These are phyloP conservation scores for Oxytorus armatus DNA, from an alignment of 2,888 invertebrate genomes.

Conservation along the genomic window DNA sequence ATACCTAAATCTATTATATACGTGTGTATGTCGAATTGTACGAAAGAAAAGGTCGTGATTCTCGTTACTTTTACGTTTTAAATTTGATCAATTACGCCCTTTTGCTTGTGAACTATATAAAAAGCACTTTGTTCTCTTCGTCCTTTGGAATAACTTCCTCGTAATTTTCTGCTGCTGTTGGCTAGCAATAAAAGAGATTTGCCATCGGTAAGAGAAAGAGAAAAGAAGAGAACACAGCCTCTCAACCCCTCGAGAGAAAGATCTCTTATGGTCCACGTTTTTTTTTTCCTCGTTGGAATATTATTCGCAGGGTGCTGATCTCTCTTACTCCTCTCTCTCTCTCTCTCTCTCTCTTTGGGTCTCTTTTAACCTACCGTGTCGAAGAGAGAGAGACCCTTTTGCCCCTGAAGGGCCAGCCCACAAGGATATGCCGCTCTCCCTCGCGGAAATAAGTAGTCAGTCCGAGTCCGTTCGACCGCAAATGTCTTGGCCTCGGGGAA, in stretches of 20 bases:
- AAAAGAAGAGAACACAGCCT: background rate
- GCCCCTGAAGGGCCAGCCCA: conserved; percentile 57
- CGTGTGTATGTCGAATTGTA: background rate
- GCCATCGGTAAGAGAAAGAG: conserved; percentile 26
- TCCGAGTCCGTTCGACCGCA: conserved; percentile 59
- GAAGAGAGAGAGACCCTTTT: conserved; percentile 33
- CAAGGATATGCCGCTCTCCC: conserved; percentile 51
- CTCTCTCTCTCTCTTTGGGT: conserved; percentile 11
- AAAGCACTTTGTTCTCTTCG: conserved; percentile 14
- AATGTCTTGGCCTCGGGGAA: conserved; percentile 65
- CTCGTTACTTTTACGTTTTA: background rate
- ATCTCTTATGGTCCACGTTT: conserved; percentile 12
- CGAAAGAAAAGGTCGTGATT: background rate
- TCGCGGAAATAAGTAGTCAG: conserved; percentile 30
- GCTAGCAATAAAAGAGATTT: conserved; percentile 56
- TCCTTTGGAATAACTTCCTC: conserved; percentile 70
- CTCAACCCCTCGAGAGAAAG: conserved; percentile 20
- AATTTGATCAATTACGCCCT: conserved; percentile 2
- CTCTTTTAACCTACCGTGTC: conserved; percentile 55
- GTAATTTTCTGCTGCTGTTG: conserved; percentile 62
- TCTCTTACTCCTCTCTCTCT: background rate
- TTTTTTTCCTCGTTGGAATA: conserved; percentile 41
- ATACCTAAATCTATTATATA: background rate
- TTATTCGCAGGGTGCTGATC: conserved; percentile 41
- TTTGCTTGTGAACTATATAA: conserved; percentile 12